phyloP scores from a whole-genome alignment of 2,888 invertebrate genomes.

The Epirrita christyi region DNA sequence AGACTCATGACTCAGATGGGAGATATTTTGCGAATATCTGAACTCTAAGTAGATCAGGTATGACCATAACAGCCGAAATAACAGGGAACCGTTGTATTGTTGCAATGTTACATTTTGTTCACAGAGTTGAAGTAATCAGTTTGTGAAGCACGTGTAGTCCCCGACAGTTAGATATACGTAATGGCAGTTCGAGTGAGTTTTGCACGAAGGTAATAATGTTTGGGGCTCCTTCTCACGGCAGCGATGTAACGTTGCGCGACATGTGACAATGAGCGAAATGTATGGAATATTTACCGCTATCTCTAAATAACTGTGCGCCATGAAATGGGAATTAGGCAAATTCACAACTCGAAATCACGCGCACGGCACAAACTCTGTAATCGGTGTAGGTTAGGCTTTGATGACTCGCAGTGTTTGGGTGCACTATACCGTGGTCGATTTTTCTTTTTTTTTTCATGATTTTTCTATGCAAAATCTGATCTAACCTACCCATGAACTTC shows the following conservation, averaged over 20 bases:
- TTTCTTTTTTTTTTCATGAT: too few species aligned
- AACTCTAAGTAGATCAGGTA: constrained; percentile 31
- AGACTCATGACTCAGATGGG: constrained; percentile 25
- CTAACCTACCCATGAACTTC: too few species aligned
- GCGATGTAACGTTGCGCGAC: constrained; percentile 28
- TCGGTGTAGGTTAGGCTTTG: constrained; percentile 36
- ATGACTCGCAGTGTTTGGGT: constrained; percentile 17
- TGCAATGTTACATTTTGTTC: constrained; percentile 38
- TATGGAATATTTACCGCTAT: constrained; percentile 58
- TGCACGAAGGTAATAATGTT: constrained; percentile 34
- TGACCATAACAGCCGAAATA: constrained; percentile 26
- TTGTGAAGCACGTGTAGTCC: constrained; percentile 40
- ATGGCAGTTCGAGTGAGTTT: constrained; percentile 40
- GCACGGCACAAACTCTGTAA: constrained; percentile 46
- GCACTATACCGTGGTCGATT: constrained; percentile 24
- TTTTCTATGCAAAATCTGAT: too few species aligned
- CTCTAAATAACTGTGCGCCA: constrained; percentile 50
- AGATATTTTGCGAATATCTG: constrained; percentile 31
- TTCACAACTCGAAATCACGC: constrained; percentile 58
- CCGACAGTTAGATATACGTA: constrained; percentile 42
- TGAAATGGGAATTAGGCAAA: constrained; percentile 57
- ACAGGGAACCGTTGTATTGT: constrained; percentile 32
- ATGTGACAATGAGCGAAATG: constrained; percentile 50
- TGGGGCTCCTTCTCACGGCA: constrained; percentile 53
- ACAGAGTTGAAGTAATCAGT: constrained; percentile 44